Evolutionary conservation across 1,140 invertebrate genomes (phyloP), one percentile per base, ranked within the genome.

Genomic region (Trichonephila clavipes): DNA sequence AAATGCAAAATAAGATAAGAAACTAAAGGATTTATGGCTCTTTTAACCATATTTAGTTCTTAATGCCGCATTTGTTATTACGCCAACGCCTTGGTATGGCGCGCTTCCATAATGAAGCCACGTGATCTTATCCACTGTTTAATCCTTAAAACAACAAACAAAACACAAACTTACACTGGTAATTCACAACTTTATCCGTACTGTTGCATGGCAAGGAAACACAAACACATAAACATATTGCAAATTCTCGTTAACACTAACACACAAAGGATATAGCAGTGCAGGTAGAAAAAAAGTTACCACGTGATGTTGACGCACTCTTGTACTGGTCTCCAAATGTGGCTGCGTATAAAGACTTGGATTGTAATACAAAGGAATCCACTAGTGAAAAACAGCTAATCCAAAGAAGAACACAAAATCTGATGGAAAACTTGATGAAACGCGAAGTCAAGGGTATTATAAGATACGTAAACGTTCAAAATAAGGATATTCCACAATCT

Each of bases 31-130:
- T 59, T 16, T 64, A 64, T 40, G 6, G 10, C 6, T 44, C n/a
- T 66, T 24, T 34, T 62, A 82, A 44, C 77, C 90, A 86, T 85
- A 92, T 28, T 92, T 88, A 62, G 92, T 81, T 59, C 21, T 72
- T 34, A 88, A 88, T 85, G 28, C 44, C 51, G 69, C 24, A 62
- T 93, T 88, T 93, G 92, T 93, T 93, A 40, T 77, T 88, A 93
- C 92, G 94, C 83, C 94, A 94, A 94, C 94, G 94, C 94, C 94
- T 94, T 91, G 94, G 90, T 90, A 94, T 94, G 94, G 94, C 94
- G 94, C 94, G 88, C 82, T 94, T 90, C 59, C 88, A 90, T 85
- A 91, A 91, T 90, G 94, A 90, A 94, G 58, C 81, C 94, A 94
- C 94, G 94, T 94, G 94, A 94, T 88, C 94, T 90, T 61, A 34